Base-by-base conservation (phyloP, 2,888 invertebrate species). In the Drosophila percnosoma region DNA sequence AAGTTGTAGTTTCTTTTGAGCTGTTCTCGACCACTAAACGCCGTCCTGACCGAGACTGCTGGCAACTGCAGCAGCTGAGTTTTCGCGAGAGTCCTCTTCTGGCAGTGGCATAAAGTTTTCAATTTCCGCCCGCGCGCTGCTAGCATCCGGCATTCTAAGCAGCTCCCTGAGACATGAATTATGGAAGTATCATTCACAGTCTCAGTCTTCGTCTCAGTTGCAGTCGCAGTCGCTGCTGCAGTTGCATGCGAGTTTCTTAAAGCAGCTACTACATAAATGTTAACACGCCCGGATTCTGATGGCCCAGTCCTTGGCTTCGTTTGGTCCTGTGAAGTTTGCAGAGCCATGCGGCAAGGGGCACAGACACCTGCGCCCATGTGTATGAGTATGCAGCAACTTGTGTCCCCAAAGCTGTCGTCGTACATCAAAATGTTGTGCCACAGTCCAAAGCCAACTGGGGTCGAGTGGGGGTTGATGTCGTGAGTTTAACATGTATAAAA, bases 401-500 rank as follows among this genome's bases (percentile, higher is more conserved):
- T 59, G 75, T 74, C 49, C 65, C 53, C 36, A 45, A 60, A 52
- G 58, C 51, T 66, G 75, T 68, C 69, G 40, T 18, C 75, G 58
- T 73, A 48, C 67, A 60, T 73, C 73, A 73, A 66, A 66, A 73
- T 74, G 59, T 68, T 74, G 48, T 52, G 48, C 61, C 27, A 38
- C 48, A 33, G 40, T 48, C 13, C 13, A n/a, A 33, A 45, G 24
- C 45, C 45, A 24, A 21, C 45, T 55, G 36, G 55, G 36, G 27
- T 38, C 27, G 55, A 55, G 55, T 38, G 27, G 38, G 36, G 7
- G 8, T 2, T n/a, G 31, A 54, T 31, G 58, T 48, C n/a, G 49
- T 40, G 49, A 53, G 73, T 57, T 60, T 63, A 71, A 72, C 77
- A 76, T 76, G 60, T 58, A 69, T 68, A 64, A 74, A 69, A 68